Evolutionary conservation across 2,888 invertebrate species (phyloP).

Genomic region (Malthinus flaveolus): DNA sequence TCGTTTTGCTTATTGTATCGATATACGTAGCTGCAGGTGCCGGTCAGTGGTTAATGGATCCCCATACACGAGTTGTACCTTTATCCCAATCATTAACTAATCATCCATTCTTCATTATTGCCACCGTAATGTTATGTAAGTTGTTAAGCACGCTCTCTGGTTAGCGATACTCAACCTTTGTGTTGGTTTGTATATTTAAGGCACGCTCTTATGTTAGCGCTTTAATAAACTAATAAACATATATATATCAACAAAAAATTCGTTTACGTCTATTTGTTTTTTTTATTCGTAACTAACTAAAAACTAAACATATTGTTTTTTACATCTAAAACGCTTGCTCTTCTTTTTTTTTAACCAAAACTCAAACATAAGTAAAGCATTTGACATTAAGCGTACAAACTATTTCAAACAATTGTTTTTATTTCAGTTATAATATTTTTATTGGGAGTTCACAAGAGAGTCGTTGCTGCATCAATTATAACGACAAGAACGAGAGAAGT

Average conservation of each 20-base stretch:
- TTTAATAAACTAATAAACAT: too few relatives aligned
- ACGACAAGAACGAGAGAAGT: conserved; percentile 89
- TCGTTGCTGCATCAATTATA: conserved; percentile 95
- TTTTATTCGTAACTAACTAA: too few relatives aligned
- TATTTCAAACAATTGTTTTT: background rate
- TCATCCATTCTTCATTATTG: conserved; percentile 92
- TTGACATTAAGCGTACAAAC: too few relatives aligned
- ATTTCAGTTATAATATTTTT: conserved; percentile 79
- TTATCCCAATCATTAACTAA: conserved; percentile 89
- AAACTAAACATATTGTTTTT: too few relatives aligned
- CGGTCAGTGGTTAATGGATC: conserved; percentile 95
- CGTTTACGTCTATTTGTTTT: too few relatives aligned
- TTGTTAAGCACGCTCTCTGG: too few relatives aligned
- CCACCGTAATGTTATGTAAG: conserved; percentile 81
- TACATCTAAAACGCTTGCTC: too few relatives aligned
- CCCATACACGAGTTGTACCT: conserved; percentile 87
- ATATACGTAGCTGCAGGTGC: conserved; percentile 92
- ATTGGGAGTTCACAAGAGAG: conserved; percentile 92
- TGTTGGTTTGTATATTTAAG: too few relatives aligned
- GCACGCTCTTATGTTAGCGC: too few relatives aligned
- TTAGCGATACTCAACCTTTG: too few relatives aligned
- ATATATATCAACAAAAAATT: too few relatives aligned
- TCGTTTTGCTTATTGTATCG: conserved; percentile 83
- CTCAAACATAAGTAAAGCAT: conserved; percentile 62
- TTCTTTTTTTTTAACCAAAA: too few relatives aligned